Percentiles rank a stretch among this genome's conserved stretches.
Evolutionary conservation across 2,113 vertebrate species (phyloP).

Genomic region (human (Homo sapiens)): GRCh38 chr6:164761001-164761500

Average conservation of each 20-base stretch:
- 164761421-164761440: not conserved
- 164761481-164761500: accelerated
- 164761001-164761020: not conserved
- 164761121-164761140: not conserved
- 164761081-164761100: not conserved
- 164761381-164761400: not conserved
- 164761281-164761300: not conserved
- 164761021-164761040: not conserved
- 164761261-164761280: not conserved
- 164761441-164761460: not conserved
- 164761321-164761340: not conserved
- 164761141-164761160: not conserved
- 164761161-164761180: not conserved
- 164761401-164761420: not conserved
- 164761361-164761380: not conserved
- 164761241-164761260: not conserved
- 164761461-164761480: not conserved
- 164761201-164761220: not conserved
- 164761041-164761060: not conserved
- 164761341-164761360: not conserved
- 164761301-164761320: not conserved
- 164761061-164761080: not conserved
- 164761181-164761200: not conserved
- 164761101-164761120: not conserved
- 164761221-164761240: not conserved